Conservation (phyloP, 1,140 invertebrate species). For the Hycleus phaleratus region DNA sequence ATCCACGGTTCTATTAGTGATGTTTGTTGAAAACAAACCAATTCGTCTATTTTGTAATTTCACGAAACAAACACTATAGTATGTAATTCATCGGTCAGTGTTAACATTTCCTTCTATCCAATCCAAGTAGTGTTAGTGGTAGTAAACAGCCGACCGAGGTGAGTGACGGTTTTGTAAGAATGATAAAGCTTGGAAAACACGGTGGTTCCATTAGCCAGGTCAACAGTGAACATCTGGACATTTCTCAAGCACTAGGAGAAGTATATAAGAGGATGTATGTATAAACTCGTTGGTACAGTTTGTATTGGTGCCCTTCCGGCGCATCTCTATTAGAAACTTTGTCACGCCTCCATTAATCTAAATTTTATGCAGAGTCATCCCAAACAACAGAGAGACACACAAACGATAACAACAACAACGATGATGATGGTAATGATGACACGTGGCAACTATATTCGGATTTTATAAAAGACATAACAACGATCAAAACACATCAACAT, state of each 20-base stretch:
- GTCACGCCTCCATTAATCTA: conserved; percentile 31
- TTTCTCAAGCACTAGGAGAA: conserved; percentile 16
- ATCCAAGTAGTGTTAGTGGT: too few species aligned
- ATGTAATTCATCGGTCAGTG: neutral
- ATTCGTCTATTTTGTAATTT: too few species aligned
- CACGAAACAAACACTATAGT: neutral
- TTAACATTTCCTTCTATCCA: conserved; percentile 6
- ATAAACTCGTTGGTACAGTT: conserved; percentile 2
- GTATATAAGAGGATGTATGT: neutral
- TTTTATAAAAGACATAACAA: conserved; percentile 4
- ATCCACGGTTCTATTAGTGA: too few species aligned
- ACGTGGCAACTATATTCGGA: conserved; percentile 19
- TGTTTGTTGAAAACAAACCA: too few species aligned
- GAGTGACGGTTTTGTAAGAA: conserved; percentile 8
- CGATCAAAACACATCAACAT: conserved; percentile 1
- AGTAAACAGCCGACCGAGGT: too few species aligned
- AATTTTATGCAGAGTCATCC: conserved; percentile 27
- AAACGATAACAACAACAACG: too few species aligned
- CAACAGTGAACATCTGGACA: conserved; percentile 27
- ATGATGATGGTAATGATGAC: neutral
- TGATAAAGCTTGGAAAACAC: conserved; percentile 16
- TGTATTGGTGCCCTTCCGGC: conserved; percentile 20
- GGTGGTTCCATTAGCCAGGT: conserved; percentile 31
- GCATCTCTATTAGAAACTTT: conserved; percentile 26
- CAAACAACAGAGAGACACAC: neutral